Evolutionary conservation across 64 coral and sea anemone genomes (phyloP).

Genomic region (Trachythela sp.): DNA sequence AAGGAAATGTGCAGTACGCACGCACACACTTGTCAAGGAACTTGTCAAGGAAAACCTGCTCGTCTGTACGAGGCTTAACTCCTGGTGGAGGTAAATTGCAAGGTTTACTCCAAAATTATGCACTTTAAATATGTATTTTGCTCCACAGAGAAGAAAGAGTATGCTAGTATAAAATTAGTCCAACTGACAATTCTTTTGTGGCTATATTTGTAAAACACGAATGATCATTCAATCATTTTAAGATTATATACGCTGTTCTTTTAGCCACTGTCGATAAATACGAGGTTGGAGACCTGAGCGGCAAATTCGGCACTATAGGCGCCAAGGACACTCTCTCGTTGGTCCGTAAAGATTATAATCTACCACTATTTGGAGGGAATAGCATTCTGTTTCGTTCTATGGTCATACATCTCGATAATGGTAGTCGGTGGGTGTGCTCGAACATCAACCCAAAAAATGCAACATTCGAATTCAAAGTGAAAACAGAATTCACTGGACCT

Average conservation of each 20-base stretch:
- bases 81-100: too few relatives aligned
- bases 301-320: not conserved
- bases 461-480: not conserved
- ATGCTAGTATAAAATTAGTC: too few relatives aligned
- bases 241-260: not conserved
- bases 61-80: too few relatives aligned
- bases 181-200: too few relatives aligned
- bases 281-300: slow-evolving; percentile 12
- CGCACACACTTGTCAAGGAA: too few relatives aligned
- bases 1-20: too few relatives aligned
- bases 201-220: too few relatives aligned
- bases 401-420: not conserved
- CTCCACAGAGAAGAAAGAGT: too few relatives aligned
- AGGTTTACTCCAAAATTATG: too few relatives aligned
- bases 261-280: not conserved
- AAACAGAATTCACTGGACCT: not conserved
- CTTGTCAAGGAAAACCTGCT: too few relatives aligned
- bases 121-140: too few relatives aligned
- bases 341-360: not conserved
- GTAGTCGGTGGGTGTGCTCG: slow-evolving; percentile 14
- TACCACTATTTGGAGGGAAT: not conserved
- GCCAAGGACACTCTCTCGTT: not conserved
- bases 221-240: too few relatives aligned
- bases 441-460: not conserved
- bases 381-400: slow-evolving; percentile 13